Base-by-base conservation (phyloP, 2,113 vertebrate genomes). In the Austrofundulus limnaeus region DNA sequence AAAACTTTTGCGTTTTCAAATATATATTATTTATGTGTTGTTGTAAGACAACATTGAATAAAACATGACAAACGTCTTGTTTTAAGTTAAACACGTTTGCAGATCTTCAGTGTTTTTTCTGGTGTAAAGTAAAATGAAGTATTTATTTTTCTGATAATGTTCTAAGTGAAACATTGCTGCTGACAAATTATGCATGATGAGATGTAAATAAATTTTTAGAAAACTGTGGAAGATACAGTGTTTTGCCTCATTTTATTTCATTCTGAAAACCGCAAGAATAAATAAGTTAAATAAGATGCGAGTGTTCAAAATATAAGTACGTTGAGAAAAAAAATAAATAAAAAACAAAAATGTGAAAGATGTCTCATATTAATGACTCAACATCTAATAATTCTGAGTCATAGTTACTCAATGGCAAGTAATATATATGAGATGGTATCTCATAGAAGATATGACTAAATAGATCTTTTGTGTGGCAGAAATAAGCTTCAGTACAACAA, bases 61-160 rank as follows among this genome's bases (percentile, higher is more conserved):
- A 55, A 71, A 53, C 60, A 59, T 58, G 5, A 43, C 50, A 31
- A 58, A 16, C 1, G 77, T 61, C 13, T 31, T 68, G 45, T 63
- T 77, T 76, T 50, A 61, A 70, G 7, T 58, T 62, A 43, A 63
- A 59, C 11, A 72, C n/a, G 60, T 42, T 63, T 25, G 20, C 46
- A 66, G 56, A 49, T 77, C 68, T 59, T 55, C 19, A 69, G 51
- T 58, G 4, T 5, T 49, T 42, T 58, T 38, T 61, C 11, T 25
- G 68, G 14, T 19, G 43, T 75, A 67, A 55, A n/a, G n/a, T n/a
- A n/a, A 39, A 38, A 67, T 47, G 2, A 71, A 3, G 3, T 87
- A 86, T 85, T 84, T 89, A 88, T 84, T 81, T 70, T 70, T 65
- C 3, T 49, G 11, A 2, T 70, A 54, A 47, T 77, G 24, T 49